Percentiles rank a stretch among this genome's conserved stretches.
phyloP scores from a whole-genome alignment of 1,140 invertebrate species.

The Melitaea cinxia region DNA sequence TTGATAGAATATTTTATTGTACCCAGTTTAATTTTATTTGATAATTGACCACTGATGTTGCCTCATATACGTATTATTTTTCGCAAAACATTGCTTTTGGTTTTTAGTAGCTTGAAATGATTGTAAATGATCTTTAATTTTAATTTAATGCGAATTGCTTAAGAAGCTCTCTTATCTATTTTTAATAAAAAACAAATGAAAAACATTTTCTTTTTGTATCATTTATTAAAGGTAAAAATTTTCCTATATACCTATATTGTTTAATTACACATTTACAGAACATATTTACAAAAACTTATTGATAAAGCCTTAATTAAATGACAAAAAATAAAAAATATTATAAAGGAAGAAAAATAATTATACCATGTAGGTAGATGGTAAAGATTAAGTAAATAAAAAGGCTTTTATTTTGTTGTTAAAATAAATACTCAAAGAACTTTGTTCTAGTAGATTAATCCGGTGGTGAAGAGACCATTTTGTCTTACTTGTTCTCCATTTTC shows the following conservation, averaged over 20 bases:
- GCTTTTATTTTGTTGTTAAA: not conserved
- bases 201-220: slow-evolving; percentile 23
- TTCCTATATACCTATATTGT: slow-evolving; percentile 20
- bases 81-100: not conserved
- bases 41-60: slow-evolving; percentile 5
- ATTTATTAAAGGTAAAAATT: slow-evolving; percentile 31
- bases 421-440: slow-evolving; percentile 32
- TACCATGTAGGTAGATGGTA: not conserved
- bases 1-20: not conserved
- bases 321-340: not conserved
- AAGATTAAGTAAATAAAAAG: not conserved
- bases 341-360: not conserved
- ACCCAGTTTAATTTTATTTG: not conserved
- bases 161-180: slow-evolving; percentile 43
- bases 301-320: not conserved
- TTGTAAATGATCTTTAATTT: slow-evolving; percentile 7
- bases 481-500: slow-evolving; percentile 49
- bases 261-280: slow-evolving; percentile 46
- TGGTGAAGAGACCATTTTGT: slow-evolving; percentile 43
- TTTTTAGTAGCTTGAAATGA: slow-evolving; percentile 1
- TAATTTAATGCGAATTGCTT: slow-evolving; percentile 34
- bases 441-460: slow-evolving; percentile 47
- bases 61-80: slow-evolving; percentile 8
- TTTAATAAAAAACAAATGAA: slow-evolving; percentile 31
- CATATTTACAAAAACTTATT: slow-evolving; percentile 42